A percentile compares a stretch with the other conserved stretches of the same genome.
Conservation (phyloP, 2,113 vertebrate species). For the Numenius arquata region DNA sequence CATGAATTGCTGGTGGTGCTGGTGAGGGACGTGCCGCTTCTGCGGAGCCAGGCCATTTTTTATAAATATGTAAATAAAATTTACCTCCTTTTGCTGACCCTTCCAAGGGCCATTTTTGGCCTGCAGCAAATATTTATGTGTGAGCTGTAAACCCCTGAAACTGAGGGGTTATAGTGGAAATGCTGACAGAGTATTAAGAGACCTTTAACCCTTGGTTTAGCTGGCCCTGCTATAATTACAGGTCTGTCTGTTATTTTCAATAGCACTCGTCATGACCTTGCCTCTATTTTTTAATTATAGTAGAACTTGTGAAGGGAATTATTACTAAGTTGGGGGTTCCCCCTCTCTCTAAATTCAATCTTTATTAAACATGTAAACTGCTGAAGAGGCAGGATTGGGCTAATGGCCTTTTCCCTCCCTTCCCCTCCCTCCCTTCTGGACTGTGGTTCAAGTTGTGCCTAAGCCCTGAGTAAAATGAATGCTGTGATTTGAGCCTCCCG, state of each 20-base stretch:
- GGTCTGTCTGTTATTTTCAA: conserved; percentile 59
- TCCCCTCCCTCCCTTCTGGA: neutral
- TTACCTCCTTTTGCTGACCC: conserved; percentile 54
- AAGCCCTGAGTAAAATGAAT: conserved; percentile 33
- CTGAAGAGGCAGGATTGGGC: conserved; percentile 57
- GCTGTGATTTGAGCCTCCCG: conserved; percentile 20
- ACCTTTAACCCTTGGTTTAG: conserved; percentile 61
- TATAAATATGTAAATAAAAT: conserved; percentile 62
- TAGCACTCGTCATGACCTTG: conserved; percentile 54
- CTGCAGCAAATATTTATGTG: conserved; percentile 73
- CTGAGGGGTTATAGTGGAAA: conserved; percentile 57
- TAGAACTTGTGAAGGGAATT: conserved; percentile 61
- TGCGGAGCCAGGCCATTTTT: neutral
- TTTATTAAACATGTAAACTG: conserved; percentile 59
- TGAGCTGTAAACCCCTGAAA: conserved; percentile 66
- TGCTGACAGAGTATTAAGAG: conserved; percentile 65
- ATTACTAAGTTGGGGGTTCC: conserved; percentile 63
- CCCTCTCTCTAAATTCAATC: conserved; percentile 47
- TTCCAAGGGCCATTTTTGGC: conserved; percentile 39
- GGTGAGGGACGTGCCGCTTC: neutral
- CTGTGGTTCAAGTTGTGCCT: neutral
- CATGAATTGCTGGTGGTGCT: neutral
- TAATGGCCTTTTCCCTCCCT: conserved; percentile 34
- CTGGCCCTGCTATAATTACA: conserved; percentile 60
- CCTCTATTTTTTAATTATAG: conserved; percentile 67